Base-by-base conservation (phyloP, 2,797 vertebrate genomes). In the Sphenodon punctatus region DNA sequence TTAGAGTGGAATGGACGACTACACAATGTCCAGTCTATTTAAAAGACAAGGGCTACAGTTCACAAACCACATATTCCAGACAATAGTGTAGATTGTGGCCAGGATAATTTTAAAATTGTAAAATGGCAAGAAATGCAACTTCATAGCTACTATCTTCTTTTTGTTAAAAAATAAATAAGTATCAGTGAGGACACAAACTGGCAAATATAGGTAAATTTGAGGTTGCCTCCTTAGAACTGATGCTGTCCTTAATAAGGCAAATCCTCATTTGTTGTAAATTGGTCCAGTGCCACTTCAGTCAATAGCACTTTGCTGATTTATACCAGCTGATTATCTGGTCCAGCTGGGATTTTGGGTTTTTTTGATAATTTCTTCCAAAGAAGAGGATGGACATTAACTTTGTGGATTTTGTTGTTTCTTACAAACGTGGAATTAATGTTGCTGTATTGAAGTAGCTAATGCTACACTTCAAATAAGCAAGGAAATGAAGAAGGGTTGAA, bases 41-140 rank as follows among this genome's bases (percentile, higher is more conserved):
- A 58, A 58, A 4, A 34, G 56, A 13, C 63, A 34, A 23, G n/a
- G n/a, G n/a, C n/a, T n/a, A n/a, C n/a, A n/a, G n/a, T n/a, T n/a
- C n/a, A n/a, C n/a, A n/a, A n/a, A n/a, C n/a, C n/a, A n/a, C n/a
- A n/a, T n/a, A n/a, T n/a, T n/a, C n/a, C n/a, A n/a, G n/a, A n/a
- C n/a, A n/a, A n/a, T n/a, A n/a, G n/a, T n/a, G n/a, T n/a, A n/a
- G n/a, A n/a, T n/a, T n/a, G n/a, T n/a, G n/a, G n/a, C n/a, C n/a
- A n/a, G n/a, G n/a, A 23, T 48, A 51, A 1, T 49, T 65, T 30
- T 71, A 67, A 45, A 53, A 64, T 17, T 68, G 69, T 46, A 30
- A 59, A 23, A 60, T 53, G 60, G 85, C 39, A 74, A 82, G 38
- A 68, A 36, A 41, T 72, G 70, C 60, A 67, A 65, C 42, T 75